phyloP scores from a whole-genome alignment of 2,888 invertebrate genomes.

The Aspidiotus destructor region DNA sequence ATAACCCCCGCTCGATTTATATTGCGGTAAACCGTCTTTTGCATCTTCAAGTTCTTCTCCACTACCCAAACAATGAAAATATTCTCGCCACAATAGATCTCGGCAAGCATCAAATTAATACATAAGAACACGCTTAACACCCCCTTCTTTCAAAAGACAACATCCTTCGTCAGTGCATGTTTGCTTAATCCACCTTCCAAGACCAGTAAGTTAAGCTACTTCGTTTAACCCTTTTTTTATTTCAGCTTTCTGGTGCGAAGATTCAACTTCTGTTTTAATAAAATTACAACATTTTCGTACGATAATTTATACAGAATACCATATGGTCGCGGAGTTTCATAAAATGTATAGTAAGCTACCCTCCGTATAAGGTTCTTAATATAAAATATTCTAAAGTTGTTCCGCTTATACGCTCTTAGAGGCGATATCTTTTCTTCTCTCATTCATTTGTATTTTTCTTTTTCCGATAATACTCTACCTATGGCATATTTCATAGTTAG shows the following conservation, averaged over 20 bases:
- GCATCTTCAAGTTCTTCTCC: too few relatives aligned
- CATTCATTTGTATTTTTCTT: neutral
- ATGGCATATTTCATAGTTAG: too few relatives aligned
- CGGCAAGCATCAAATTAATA: too few relatives aligned
- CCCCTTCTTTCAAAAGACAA: too few relatives aligned
- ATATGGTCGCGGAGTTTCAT: neutral
- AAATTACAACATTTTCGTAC: neutral
- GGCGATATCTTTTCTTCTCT: neutral
- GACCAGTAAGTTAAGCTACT: neutral
- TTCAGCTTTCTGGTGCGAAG: neutral
- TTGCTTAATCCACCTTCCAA: too few relatives aligned
- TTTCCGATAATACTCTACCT: neutral
- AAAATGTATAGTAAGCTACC: neutral
- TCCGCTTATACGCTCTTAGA: neutral
- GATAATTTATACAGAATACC: conserved; percentile 2
- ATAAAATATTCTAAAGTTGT: conserved; percentile 1
- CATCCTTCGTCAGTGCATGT: too few relatives aligned
- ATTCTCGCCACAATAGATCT: too few relatives aligned
- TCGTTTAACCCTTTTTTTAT: conserved; percentile 2
- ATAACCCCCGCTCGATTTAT: too few relatives aligned
- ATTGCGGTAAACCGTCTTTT: too few relatives aligned
- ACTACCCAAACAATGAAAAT: too few relatives aligned
- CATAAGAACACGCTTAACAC: too few relatives aligned
- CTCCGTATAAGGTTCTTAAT: conserved; percentile 4
- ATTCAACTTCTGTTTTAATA: conserved; percentile 2